Evolutionary conservation across 2,888 invertebrate genomes (phyloP), one percentile per base, ranked within the genome.

Genomic region (Vanessa cardui): DNA sequence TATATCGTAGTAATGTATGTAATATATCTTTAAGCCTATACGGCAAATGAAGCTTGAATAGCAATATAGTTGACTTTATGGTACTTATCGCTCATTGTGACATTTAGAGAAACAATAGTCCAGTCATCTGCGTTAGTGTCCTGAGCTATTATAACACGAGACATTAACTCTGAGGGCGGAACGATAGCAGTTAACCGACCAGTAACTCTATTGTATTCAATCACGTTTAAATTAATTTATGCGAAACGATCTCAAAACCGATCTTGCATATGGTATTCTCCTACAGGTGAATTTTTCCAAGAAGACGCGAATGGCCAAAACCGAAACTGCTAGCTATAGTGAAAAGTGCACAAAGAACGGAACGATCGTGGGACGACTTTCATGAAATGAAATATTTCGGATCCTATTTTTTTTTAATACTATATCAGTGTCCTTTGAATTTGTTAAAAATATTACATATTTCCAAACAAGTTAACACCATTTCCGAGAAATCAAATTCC

Each of bases 151-250:
- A 84, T 80, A 80, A 80, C 77, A 79, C 77, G 75, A 76, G 75
- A 80, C 77, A 86, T 89, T 86, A 85, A 86, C 86, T 86, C 83
- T 80, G 79, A 75, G 31, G 54, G n/a, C 54, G 31, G 16, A 39
- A 12, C 39, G 39, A 20, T 50, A 50, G 15, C 21, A 50, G 50
- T 50, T 50, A 20, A 50, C 50, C 50, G 21, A 12, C 50, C 21
- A 21, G 12, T 26, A 50, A 21, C 12, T 50, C 20, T 50, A 21
- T 50, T 50, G 50, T 50, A 50, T 50, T 50, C 50, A 50, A 21
- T 50, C 50, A 50, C 20, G 21, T 50, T 20, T 6, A 12, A 50
- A 50, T 21, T 49, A 49, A 49, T 49, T 49, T 18, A 49, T 49
- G 18, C 39, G 12, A 39, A 39, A 12, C 39, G 12, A 39, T 39